Percentiles rank a stretch among this genome's conserved stretches.
Conservation (phyloP, 2,888 invertebrate genomes). For the Elegia similella region DNA sequence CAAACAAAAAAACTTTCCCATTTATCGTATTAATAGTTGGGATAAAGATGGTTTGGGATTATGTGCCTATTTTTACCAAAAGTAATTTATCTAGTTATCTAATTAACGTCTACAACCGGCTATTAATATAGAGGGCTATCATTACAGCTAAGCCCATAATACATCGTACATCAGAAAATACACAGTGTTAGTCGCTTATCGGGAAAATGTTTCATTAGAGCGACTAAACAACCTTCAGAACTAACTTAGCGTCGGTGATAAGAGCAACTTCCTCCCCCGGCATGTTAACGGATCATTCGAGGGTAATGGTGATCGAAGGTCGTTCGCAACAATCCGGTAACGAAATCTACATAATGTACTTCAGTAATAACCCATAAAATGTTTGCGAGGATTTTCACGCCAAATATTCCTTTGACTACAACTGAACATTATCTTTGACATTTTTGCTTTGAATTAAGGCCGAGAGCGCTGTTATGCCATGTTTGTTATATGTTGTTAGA, state of each 20-base stretch:
- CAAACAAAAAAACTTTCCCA: no score
- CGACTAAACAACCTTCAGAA: conserved; percentile 3
- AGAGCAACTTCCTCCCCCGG: conserved; percentile 15
- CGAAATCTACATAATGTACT: conserved; percentile 2
- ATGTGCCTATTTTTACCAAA: no score
- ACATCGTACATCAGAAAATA: neutral
- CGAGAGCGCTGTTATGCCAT: neutral
- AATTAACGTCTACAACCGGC: neutral
- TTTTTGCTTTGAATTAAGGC: neutral
- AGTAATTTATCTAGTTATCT: neutral
- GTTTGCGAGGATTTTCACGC: neutral
- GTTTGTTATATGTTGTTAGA: neutral
- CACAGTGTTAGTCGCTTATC: neutral
- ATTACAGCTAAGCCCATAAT: neutral
- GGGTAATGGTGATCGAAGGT: conserved; percentile 1
- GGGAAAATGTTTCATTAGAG: conserved; percentile 5
- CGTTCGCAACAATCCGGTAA: neutral
- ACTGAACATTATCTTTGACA: neutral
- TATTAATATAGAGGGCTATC: neutral
- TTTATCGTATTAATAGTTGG: no score
- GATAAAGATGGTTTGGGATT: no score
- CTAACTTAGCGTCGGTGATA: conserved; percentile 15
- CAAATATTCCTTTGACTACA: neutral
- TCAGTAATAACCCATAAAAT: neutral
- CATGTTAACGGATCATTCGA: conserved; percentile 17